Base-by-base conservation (phyloP, 2,797 vertebrate genomes). In the Poeciliopsis paucimaculata region DNA sequence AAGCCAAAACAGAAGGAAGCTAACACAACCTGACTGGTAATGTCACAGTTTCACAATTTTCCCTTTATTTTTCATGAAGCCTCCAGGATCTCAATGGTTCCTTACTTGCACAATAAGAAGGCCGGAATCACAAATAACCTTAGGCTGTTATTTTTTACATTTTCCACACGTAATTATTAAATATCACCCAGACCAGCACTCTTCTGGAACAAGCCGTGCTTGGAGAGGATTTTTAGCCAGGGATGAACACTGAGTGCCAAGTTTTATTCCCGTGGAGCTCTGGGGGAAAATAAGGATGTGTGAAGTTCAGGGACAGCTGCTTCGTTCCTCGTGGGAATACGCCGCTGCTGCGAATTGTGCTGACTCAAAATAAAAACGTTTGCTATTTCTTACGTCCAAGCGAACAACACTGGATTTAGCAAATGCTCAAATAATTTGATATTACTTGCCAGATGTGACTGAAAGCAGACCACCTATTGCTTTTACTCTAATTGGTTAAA, bases 1-100 rank as follows among this genome's bases (percentile, higher is more conserved):
- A 95, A 77, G 64, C 3, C 16, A 10, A 28, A 46, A 9, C 41
- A 45, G n/a, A 46, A 71, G 36, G 4, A 8, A 16, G 23, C n/a
- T 3, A 3, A 45, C 2, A 2, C 41, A 45, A n/a, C 41, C 6
- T 45, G 12, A 71, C 23, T n/a, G 68, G 11, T 43, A 16, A 13
- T 45, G 41, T 45, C 39, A 71, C 4, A n/a, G 11, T 28, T 43
- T 5, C 39, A 12, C 1, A 13, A 41, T 41, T 45, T 13, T 8
- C 5, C 45, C 26, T n/a, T 34, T 8, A 7, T 28, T 70, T 45
- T n/a, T 62, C 36, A 43, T 13, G 18, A 41, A 41, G 20, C 39
- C 8, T 68, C 20, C 13, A 68, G 23, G 23, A 41, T 26, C 36
- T 68, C 20, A 43, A 68, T 26, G 64, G 26, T 68, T 39, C 10